phyloP scores from a whole-genome alignment of 1,140 invertebrate species.

The Archegozetes longisetosus region DNA sequence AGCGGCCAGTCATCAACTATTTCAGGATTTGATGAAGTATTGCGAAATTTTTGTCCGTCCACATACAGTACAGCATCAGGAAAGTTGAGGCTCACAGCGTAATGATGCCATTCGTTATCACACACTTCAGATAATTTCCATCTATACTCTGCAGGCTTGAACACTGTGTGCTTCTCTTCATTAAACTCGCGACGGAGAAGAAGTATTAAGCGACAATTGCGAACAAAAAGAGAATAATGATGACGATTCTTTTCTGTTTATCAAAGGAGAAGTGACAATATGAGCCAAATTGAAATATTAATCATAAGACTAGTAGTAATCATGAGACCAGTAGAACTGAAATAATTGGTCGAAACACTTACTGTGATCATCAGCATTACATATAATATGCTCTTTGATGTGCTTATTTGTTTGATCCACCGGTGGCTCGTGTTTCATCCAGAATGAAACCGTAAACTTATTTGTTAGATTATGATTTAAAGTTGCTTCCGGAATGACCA shows the following conservation, averaged over 20 bases:
- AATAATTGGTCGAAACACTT: slow-evolving; percentile 30
- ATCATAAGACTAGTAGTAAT: not conserved
- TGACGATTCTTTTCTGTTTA: slow-evolving; percentile 53
- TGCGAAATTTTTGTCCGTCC: slow-evolving; percentile 66
- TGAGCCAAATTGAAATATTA: not conserved
- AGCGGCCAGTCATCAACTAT: slow-evolving; percentile 99
- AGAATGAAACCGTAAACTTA: slow-evolving; percentile 75
- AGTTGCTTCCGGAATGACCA: slow-evolving; percentile 50
- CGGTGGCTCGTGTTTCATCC: slow-evolving; percentile 69
- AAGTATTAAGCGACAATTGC: slow-evolving; percentile 88
- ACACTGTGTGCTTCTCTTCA: slow-evolving; percentile 76
- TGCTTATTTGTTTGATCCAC: slow-evolving; percentile 55
- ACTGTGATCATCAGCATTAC: slow-evolving; percentile 91
- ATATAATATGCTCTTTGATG: slow-evolving; percentile 83
- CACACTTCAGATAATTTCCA: slow-evolving; percentile 50
- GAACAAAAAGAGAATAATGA: slow-evolving; percentile 88
- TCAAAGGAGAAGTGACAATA: slow-evolving; percentile 14
- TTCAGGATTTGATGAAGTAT: slow-evolving; percentile 73
- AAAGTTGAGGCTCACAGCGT: slow-evolving; percentile 73
- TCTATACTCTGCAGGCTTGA: slow-evolving; percentile 92
- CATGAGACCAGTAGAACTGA: not conserved
- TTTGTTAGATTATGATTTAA: slow-evolving; percentile 46
- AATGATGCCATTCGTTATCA: slow-evolving; percentile 98
- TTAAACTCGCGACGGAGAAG: slow-evolving; percentile 79
- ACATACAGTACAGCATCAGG: slow-evolving; percentile 67